Percentiles rank a stretch among this genome's conserved stretches.
These are phyloP conservation scores for Bubo bubo DNA, from an alignment of 2,113 vertebrate species.

Conservation along the genomic window DNA sequence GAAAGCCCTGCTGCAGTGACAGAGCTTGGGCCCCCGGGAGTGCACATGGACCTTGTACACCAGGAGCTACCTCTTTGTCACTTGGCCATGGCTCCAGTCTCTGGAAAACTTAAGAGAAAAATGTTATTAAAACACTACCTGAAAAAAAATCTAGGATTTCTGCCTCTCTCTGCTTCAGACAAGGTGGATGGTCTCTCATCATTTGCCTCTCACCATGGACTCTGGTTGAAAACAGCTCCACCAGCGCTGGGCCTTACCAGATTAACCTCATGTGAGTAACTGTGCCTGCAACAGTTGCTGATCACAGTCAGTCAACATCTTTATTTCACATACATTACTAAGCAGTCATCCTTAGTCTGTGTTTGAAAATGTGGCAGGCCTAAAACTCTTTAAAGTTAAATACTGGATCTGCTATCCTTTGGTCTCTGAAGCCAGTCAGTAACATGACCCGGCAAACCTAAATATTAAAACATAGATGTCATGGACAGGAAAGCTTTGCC, in stretches of 20 bases:
- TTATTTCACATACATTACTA: background rate
- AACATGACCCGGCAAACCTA: background rate
- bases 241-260: fast-evolving
- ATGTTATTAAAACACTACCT: background rate
- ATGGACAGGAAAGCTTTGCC: background rate
- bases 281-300: too few species aligned
- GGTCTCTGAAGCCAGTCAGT: background rate
- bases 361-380: background rate
- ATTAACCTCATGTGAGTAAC: fast-evolving
- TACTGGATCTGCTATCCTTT: background rate
- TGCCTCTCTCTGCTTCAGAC: background rate
- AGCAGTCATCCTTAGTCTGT: background rate
- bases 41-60: fast-evolving
- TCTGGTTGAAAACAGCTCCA: fast-evolving
- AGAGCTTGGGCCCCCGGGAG: background rate
- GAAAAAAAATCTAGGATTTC: background rate
- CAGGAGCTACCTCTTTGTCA: background rate
- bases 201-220: background rate
- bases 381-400: background rate
- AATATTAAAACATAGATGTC: background rate
- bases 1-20: background rate
- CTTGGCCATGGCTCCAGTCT: too few species aligned
- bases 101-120: background rate
- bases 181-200: background rate
- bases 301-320: background rate